Percentiles rank a stretch among this genome's conserved stretches.
These are phyloP conservation scores for Xiphorhynchus elegans DNA, from an alignment of 2,113 vertebrate species.

Conservation along the genomic window DNA sequence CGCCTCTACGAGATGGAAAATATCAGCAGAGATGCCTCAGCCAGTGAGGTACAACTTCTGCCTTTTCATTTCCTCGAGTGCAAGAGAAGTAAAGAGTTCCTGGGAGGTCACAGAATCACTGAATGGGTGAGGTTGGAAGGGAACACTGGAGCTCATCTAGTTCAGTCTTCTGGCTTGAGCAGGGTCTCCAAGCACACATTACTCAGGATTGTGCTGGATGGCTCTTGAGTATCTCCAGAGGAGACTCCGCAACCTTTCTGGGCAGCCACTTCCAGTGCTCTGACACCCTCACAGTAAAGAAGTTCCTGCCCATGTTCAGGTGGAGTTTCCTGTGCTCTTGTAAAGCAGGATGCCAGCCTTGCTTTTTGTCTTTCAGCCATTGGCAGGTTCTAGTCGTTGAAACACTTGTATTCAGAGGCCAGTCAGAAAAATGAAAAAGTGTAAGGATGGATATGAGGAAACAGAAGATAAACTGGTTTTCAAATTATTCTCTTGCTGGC, in stretches of 20 bases:
- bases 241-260: neutral
- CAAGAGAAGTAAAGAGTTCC: neutral
- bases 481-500: neutral
- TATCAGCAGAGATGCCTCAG: neutral
- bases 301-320: neutral
- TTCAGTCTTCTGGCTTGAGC: neutral
- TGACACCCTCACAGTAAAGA: neutral
- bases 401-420: neutral
- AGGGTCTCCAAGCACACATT: neutral
- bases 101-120: neutral
- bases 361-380: neutral
- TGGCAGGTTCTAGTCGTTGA: neutral
- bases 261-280: neutral
- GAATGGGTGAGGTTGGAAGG: neutral
- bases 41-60: fast-evolving
- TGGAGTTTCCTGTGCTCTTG: neutral
- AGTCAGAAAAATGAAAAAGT: neutral
- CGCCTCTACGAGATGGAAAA: neutral
- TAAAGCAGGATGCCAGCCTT: neutral
- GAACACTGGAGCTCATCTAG: neutral
- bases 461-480: neutral
- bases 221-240: neutral
- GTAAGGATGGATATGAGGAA: neutral
- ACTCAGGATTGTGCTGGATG: neutral
- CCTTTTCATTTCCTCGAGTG: neutral